A percentile compares a stretch with the other conserved stretches of the same genome.
phyloP scores from a whole-genome alignment of 2,113 vertebrate species.

The Martes martes region DNA sequence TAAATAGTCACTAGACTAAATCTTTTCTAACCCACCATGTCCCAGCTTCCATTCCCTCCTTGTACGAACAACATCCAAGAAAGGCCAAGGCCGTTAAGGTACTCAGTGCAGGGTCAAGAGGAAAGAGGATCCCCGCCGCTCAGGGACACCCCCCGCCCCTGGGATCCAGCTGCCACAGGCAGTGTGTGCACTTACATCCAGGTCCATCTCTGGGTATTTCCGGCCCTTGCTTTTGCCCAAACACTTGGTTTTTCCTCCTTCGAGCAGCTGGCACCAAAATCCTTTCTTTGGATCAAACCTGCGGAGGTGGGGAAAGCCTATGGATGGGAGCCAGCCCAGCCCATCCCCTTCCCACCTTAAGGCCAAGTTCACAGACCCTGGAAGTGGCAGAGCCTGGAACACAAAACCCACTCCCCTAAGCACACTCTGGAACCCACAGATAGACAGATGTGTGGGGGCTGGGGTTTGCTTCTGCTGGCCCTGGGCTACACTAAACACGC shows the following conservation, averaged over 20 bases:
- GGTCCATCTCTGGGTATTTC: conserved; percentile 95
- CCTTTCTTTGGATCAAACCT: conserved; percentile 99
- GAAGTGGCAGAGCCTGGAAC: background rate
- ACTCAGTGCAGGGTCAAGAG: background rate
- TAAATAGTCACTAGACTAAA: background rate
- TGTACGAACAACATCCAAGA: background rate
- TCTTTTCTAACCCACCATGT: background rate
- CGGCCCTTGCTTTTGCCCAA: conserved; percentile 98
- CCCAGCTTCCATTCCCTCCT: background rate
- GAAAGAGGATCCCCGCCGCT: background rate
- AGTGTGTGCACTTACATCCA: conserved; percentile 86
- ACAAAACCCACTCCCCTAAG: background rate
- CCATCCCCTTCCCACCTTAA: background rate
- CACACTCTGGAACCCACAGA: background rate
- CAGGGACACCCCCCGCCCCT: background rate
- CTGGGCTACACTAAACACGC: background rate
- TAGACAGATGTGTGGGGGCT: background rate
- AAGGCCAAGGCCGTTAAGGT: background rate
- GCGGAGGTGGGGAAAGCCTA: background rate
- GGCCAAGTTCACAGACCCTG: background rate
- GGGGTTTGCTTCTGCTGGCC: background rate
- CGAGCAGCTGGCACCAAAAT: conserved; percentile 98
- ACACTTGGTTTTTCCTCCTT: conserved; percentile 97
- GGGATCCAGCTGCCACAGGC: background rate
- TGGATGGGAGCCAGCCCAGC: background rate